These are phyloP conservation scores for Coendou prehensilis DNA, from an alignment of 2,797 vertebrate genomes.

Conservation along the genomic window DNA sequence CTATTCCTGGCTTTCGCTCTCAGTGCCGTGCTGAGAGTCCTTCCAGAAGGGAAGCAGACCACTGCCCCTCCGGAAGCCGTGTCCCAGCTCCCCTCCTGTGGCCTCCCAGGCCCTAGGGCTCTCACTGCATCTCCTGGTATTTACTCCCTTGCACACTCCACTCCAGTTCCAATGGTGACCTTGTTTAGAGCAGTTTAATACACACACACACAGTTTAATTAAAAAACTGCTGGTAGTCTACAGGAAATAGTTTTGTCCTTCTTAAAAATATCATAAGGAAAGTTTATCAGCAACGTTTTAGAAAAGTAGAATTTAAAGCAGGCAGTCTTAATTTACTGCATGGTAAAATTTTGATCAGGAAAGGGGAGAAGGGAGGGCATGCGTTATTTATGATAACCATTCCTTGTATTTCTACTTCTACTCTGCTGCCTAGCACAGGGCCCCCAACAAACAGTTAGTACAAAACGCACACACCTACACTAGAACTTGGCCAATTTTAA, in stretches of 20 bases:
- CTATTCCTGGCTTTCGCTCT: not conserved
- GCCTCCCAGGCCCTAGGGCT: not conserved
- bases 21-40: not conserved
- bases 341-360: not conserved
- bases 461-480: not conserved
- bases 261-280: constrained; percentile 2
- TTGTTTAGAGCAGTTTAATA: not conserved
- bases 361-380: not conserved
- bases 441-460: not conserved
- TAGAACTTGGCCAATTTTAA: not conserved
- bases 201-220: not conserved
- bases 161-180: not conserved
- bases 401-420: not conserved
- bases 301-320: constrained; percentile 23
- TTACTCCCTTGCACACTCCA: not conserved
- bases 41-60: not conserved
- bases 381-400: not conserved
- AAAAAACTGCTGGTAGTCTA: not conserved
- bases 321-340: not conserved
- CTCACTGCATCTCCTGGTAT: not conserved
- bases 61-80: not conserved
- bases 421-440: not conserved
- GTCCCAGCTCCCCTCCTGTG: not conserved
- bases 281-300: not conserved
- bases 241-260: not conserved